These are phyloP conservation scores for Perca schrenkii DNA, from an alignment of 2,113 vertebrate species.

Conservation along the genomic window DNA sequence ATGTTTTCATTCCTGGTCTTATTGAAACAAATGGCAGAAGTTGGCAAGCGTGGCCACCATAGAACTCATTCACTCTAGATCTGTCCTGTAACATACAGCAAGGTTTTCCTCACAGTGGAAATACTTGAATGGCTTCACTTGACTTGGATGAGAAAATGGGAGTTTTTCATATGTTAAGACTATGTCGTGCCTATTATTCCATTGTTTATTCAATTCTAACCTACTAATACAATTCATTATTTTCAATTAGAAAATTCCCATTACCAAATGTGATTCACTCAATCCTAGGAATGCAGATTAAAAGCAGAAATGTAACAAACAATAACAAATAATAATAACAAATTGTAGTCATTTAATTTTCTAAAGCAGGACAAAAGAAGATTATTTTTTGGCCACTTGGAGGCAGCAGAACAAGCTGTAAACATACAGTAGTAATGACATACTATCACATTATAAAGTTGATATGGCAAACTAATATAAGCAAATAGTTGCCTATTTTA, in stretches of 20 bases:
- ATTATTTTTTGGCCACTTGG: not conserved
- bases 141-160: no score
- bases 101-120: slow-evolving; percentile 1
- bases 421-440: not conserved
- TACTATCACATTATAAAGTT: not conserved
- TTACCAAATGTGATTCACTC: no score
- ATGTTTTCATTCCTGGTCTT: slow-evolving; percentile 37
- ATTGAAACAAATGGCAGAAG: slow-evolving; percentile 62
- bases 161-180: not conserved
- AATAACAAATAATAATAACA: no score
- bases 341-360: no score
- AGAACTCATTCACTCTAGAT: slow-evolving; percentile 10
- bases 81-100: not conserved
- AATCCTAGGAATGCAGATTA: no score
- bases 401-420: not conserved
- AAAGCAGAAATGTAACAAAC: no score
- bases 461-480: not conserved
- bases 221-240: not conserved
- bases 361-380: no score
- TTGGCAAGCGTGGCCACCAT: not conserved
- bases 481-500: not conserved
- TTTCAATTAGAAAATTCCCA: no score
- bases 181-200: not conserved
- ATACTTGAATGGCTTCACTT: not conserved
- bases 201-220: not conserved